A percentile compares a stretch with the other conserved stretches of the same genome.
These are phyloP conservation scores for Falco rusticolus DNA, from an alignment of 2,797 vertebrate genomes.

Conservation along the genomic window DNA sequence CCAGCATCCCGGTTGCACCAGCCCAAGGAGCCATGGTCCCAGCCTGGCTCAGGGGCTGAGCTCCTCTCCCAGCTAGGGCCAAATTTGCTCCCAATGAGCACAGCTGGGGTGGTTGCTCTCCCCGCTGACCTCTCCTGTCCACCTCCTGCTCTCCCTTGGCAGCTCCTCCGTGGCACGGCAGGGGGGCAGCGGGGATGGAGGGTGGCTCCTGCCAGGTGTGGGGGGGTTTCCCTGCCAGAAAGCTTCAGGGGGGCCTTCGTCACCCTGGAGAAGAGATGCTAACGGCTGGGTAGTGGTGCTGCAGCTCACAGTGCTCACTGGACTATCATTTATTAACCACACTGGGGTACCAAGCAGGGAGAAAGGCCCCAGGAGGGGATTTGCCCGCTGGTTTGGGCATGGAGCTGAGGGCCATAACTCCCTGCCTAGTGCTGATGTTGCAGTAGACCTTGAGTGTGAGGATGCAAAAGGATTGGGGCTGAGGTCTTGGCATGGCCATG, in stretches of 20 bases:
- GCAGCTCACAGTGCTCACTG: accelerated
- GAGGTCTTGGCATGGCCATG: accelerated
- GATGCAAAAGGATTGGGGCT: accelerated
- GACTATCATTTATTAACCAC: accelerated
- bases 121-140: background rate
- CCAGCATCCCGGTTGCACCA: background rate
- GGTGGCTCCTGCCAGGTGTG: background rate
- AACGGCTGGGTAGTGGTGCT: accelerated
- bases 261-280: background rate
- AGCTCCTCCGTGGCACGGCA: background rate
- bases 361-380: background rate
- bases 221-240: background rate
- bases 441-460: background rate
- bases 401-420: background rate
- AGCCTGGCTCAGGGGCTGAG: background rate
- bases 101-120: background rate
- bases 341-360: accelerated
- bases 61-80: background rate
- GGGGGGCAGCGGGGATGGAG: background rate
- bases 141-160: background rate
- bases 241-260: accelerated
- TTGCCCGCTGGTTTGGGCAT: background rate
- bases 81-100: background rate
- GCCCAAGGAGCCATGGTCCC: background rate
- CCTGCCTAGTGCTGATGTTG: background rate